Conservation (phyloP, 2,113 vertebrate species). For the Brienomyrus brachyistius region DNA sequence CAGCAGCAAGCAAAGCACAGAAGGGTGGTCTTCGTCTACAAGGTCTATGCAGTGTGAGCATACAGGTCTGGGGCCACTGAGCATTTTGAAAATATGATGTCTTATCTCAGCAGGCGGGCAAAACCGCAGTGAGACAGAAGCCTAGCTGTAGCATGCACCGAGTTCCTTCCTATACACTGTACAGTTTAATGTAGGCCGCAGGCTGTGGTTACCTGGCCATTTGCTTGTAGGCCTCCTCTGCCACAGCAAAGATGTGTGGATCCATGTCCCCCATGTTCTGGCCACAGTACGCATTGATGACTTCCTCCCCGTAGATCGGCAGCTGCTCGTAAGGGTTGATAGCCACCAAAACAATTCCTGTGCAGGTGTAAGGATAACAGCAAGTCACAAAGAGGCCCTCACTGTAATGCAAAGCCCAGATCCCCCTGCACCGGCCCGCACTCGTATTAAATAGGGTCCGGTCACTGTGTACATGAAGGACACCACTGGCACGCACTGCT, state of each 20-base stretch:
- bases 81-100: neutral
- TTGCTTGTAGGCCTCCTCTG: slow-evolving; percentile 90
- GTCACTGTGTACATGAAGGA: neutral
- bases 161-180: neutral
- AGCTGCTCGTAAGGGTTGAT: slow-evolving; percentile 91
- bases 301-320: slow-evolving; percentile 93
- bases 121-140: neutral
- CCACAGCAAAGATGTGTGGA: slow-evolving; percentile 93
- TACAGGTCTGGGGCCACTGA: neutral
- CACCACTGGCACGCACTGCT: neutral
- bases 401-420: neutral
- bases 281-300: slow-evolving; percentile 88
- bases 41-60: neutral
- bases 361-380: slow-evolving; percentile 36
- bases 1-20: neutral
- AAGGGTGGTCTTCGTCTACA: neutral
- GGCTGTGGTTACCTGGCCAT: slow-evolving; percentile 76
- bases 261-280: slow-evolving; percentile 97
- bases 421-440: neutral
- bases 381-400: neutral
- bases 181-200: neutral
- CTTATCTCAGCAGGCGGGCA: neutral
- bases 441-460: neutral
- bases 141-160: neutral
- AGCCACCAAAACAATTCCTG: slow-evolving; percentile 93